Base-by-base conservation (phyloP, 2,113 vertebrate genomes). In the Sprattus sprattus region DNA sequence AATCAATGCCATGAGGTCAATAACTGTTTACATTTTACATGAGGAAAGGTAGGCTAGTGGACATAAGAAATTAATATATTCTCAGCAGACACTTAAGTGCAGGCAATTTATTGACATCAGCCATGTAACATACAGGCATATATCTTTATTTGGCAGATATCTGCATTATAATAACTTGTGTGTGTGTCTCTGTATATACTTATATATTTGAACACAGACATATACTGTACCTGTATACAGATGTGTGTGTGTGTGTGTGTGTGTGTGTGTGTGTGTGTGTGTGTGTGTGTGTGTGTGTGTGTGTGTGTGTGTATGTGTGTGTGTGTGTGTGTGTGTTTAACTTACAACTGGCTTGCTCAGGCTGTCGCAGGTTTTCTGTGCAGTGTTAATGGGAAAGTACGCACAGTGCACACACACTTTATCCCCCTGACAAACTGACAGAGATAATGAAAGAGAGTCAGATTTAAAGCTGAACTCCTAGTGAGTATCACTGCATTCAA, bases 331-430 rank as follows among this genome's bases (percentile, higher is more conserved):
- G 64, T 11, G 4, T 71, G 64, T 4, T 13, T 15, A 13, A 75
- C 67, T 32, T 39, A 75, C 67, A 8, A 67, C 7, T 4, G 67
- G 67, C 67, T 75, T 75, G 28, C 67, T 75, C 28, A 75, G 9
- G 67, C 67, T 75, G 10, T 75, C 67, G 39, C 67, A 75, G 10
- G 67, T 75, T 75, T 75, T 75, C 67, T 32, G 67, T 75, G 67
- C 67, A 32, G 67, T 75, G 67, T 75, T 75, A 10, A 75, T 13
- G 18, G 6, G 50, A 11, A 20, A 75, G 9, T 39, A 32, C 3
- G 8, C 25, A 75, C 67, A 75, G 11, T 75, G 67, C 67, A 75
- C 67, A 75, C 67, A 75, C 67, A 75, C 67, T 32, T 75, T 25
- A 2, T 11, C 67, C 8, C 28, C 3, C 11, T 75, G 8, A 39